These are phyloP conservation scores for Phalacrocorax carbo DNA, from an alignment of 2,113 vertebrate genomes.

Conservation along the genomic window DNA sequence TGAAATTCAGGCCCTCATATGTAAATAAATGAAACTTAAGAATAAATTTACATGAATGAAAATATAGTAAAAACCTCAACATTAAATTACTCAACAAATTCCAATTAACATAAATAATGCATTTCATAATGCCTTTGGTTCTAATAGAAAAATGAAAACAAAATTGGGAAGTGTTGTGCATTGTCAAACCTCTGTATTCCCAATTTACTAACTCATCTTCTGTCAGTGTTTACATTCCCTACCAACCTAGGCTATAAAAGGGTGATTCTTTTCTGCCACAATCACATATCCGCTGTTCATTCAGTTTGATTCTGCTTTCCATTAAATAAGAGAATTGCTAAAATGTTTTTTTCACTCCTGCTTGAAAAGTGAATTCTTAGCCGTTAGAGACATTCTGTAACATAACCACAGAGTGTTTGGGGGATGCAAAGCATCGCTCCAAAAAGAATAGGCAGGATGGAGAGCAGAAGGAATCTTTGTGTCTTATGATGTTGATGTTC, in stretches of 20 bases:
- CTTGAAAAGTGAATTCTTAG: background rate
- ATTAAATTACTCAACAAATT: background rate
- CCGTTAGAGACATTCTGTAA: background rate
- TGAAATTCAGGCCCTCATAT: background rate
- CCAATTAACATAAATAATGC: background rate
- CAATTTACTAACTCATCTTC: background rate
- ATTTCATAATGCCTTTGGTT: background rate
- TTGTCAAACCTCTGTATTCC: background rate
- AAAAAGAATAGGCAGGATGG: background rate
- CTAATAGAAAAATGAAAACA: background rate
- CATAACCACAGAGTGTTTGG: background rate
- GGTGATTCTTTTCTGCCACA: background rate
- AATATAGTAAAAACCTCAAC: background rate
- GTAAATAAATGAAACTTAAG: background rate
- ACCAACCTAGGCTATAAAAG: background rate
- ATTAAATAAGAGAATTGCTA: background rate
- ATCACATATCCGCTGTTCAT: background rate
- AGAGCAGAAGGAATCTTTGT: background rate
- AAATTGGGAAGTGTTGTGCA: background rate
- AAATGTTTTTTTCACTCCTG: background rate
- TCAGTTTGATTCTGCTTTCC: background rate
- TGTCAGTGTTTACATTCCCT: background rate
- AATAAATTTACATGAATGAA: background rate
- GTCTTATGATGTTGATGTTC: background rate
- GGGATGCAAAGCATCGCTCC: background rate